A percentile compares a stretch with the other conserved stretches of the same genome.
phyloP scores from a whole-genome alignment of 2,113 vertebrate genomes.

The Oncorhynchus kisutch region DNA sequence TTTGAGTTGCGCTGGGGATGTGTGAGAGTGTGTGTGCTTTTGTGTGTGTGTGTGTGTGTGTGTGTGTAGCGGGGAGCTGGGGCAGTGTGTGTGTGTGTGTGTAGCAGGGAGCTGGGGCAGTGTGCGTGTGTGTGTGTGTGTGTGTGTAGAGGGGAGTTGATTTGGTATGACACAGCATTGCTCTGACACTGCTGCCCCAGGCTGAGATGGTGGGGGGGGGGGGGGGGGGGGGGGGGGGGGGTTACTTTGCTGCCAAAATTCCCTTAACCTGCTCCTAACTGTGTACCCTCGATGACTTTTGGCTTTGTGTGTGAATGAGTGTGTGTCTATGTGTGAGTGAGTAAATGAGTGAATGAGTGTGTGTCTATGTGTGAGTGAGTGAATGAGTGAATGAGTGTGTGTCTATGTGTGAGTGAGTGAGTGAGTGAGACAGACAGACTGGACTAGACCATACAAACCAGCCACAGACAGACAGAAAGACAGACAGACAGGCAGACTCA shows the following conservation, averaged over 20 bases:
- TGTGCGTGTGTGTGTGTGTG: too few species aligned
- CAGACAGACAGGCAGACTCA: too few species aligned
- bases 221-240: not conserved
- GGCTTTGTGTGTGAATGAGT: not conserved
- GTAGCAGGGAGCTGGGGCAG: not conserved
- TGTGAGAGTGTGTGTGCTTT: not conserved
- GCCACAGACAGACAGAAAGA: too few species aligned
- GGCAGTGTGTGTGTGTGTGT: not conserved
- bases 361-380: not conserved
- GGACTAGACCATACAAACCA: not conserved
- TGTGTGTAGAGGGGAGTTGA: not conserved
- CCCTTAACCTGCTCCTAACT: not conserved
- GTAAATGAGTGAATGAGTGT: too few species aligned
- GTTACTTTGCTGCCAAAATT: not conserved
- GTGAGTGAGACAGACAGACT: too few species aligned
- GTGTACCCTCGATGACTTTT: not conserved
- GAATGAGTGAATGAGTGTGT: not conserved
- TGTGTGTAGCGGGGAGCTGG: not conserved
- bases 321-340: too few species aligned
- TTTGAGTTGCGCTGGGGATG: not conserved
- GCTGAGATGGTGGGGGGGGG: not conserved
- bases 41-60: too few species aligned
- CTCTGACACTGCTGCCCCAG: constrained; percentile 16
- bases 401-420: not conserved
- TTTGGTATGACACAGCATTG: constrained; percentile 22